Conservation (phyloP, 2,888 invertebrate genomes). For the Ametastegia equiseti region DNA sequence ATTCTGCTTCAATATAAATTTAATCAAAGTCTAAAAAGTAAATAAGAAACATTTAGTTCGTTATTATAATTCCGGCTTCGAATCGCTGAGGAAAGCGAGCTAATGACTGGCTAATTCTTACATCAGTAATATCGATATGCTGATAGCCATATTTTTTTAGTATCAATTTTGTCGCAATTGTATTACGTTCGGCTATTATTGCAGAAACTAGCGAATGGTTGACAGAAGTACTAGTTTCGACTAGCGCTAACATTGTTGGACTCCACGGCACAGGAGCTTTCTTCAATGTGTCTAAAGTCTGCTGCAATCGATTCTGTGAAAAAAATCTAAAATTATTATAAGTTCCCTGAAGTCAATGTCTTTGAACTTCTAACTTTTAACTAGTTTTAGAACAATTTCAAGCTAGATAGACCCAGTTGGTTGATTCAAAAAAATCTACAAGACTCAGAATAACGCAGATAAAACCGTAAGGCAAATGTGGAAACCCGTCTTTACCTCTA, state of each 20-base stretch:
- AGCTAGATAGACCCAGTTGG: too few species aligned
- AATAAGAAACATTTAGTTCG: slow-evolving; percentile 57
- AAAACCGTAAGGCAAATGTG: too few species aligned
- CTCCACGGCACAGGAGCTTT: slow-evolving; percentile 75
- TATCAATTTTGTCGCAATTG: slow-evolving; percentile 74
- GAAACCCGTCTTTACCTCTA: too few species aligned
- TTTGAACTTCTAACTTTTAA: background rate
- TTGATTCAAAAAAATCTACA: too few species aligned
- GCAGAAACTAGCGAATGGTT: slow-evolving; percentile 71
- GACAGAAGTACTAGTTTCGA: slow-evolving; percentile 64
- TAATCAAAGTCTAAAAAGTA: slow-evolving; percentile 65
- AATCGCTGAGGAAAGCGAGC: slow-evolving; percentile 20
- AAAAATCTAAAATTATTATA: background rate
- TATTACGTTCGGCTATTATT: slow-evolving; percentile 71
- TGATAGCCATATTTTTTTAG: slow-evolving; percentile 76
- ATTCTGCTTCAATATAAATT: slow-evolving; percentile 70
- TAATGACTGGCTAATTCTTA: slow-evolving; percentile 58
- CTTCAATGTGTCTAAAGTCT: slow-evolving; percentile 68
- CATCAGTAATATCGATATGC: slow-evolving; percentile 67
- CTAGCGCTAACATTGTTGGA: slow-evolving; percentile 65
- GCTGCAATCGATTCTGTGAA: slow-evolving; percentile 67
- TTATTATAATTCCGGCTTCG: slow-evolving; percentile 35
- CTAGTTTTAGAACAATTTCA: slow-evolving; percentile 8
- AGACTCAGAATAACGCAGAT: too few species aligned
- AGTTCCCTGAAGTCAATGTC: background rate